Evolutionary conservation across 2,888 invertebrate genomes (phyloP).

Genomic region (Archips xylosteana): DNA sequence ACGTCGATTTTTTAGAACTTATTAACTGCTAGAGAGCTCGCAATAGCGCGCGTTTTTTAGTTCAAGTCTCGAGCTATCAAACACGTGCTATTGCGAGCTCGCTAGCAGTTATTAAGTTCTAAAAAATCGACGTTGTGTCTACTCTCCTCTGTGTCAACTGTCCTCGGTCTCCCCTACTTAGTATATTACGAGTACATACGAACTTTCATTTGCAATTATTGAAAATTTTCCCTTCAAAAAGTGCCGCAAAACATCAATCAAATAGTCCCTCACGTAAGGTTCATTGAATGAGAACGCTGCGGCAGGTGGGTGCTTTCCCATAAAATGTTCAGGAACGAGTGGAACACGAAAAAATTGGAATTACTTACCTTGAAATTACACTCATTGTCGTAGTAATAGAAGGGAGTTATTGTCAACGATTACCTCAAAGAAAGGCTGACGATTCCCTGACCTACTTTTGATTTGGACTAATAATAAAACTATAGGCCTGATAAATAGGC

Average conservation of each 20-base stretch:
- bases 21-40: no score
- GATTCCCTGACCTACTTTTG: not conserved
- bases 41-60: no score
- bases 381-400: not conserved
- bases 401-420: not conserved
- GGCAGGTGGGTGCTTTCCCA: not conserved
- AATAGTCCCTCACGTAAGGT: not conserved
- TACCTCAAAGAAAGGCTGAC: not conserved
- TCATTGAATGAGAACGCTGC: not conserved
- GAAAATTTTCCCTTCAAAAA: not conserved
- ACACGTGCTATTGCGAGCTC: no score
- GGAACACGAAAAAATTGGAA: not conserved
- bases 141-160: no score
- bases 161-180: no score
- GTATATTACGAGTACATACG: not conserved
- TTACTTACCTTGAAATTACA: not conserved
- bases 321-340: not conserved
- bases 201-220: not conserved
- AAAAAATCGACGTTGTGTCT: no score
- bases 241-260: not conserved
- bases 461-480: not conserved
- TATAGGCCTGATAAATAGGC: no score
- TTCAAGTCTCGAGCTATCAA: no score
- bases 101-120: no score
- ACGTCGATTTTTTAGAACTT: no score